These are phyloP conservation scores for Oreochromis spilurus DNA, from an alignment of 2,113 vertebrate species.

Conservation along the genomic window DNA sequence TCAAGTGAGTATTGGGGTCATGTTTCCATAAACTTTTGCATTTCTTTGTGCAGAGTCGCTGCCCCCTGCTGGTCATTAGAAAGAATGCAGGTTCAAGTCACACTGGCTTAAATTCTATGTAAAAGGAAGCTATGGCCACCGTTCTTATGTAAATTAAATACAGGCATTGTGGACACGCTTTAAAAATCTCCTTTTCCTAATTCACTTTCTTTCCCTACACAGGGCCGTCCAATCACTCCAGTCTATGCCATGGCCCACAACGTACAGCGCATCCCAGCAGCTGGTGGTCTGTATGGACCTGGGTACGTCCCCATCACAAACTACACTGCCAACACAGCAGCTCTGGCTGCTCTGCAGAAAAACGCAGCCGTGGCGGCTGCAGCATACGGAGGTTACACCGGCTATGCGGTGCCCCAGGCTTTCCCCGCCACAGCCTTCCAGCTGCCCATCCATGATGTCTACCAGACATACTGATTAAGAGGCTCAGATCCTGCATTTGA, in stretches of 20 bases:
- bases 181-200: neutral
- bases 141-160: neutral
- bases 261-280: constrained; percentile 84
- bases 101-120: neutral
- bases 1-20: neutral
- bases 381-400: constrained; percentile 79
- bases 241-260: constrained; percentile 93
- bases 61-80: neutral
- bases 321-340: constrained; percentile 77
- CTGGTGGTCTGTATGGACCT: constrained; percentile 83
- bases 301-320: constrained; percentile 86
- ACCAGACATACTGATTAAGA: constrained; percentile 86
- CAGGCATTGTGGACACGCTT: neutral
- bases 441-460: constrained; percentile 91
- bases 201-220: neutral
- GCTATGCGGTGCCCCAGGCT: constrained; percentile 86
- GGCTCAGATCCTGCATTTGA: constrained; percentile 19
- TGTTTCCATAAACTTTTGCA: neutral
- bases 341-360: constrained; percentile 94
- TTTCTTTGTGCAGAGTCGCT: neutral
- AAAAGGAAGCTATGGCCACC: neutral
- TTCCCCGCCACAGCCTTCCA: constrained; percentile 87
- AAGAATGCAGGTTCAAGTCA: neutral
- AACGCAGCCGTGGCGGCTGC: constrained; percentile 80
- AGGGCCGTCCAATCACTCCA: constrained; percentile 94